Conservation (phyloP, 2,888 invertebrate species). For the Philonicus albiceps region DNA sequence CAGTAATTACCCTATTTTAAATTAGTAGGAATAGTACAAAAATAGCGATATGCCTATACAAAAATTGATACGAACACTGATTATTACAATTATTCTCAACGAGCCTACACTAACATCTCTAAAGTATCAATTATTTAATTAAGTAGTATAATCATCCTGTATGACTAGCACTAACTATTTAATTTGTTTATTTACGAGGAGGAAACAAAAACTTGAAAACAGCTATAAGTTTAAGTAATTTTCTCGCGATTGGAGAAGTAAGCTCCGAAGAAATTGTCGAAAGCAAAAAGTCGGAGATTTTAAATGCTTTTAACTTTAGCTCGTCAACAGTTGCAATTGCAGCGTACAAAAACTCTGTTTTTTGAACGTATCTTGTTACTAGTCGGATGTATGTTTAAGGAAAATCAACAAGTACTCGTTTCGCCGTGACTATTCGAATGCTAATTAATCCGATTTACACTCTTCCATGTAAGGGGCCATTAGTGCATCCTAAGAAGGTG, state of each 20-base stretch:
- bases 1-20: too few relatives aligned
- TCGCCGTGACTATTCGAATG: neutral
- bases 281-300: neutral
- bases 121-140: neutral
- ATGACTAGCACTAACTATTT: neutral
- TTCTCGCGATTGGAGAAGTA: neutral
- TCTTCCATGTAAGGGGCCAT: neutral
- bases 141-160: neutral
- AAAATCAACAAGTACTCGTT: neutral
- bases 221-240: neutral
- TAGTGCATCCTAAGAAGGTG: neutral
- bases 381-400: neutral
- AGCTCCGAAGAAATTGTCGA: neutral
- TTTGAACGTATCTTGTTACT: neutral
- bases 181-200: neutral
- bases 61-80: neutral
- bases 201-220: neutral
- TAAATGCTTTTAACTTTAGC: neutral
- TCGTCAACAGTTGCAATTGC: neutral
- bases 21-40: neutral
- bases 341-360: neutral
- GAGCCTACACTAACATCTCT: neutral
- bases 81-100: neutral
- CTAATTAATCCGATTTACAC: neutral
- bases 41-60: neutral